These are phyloP conservation scores for Aspidoscelis tigris DNA, from an alignment of 2,113 vertebrate genomes.

Conservation along the genomic window DNA sequence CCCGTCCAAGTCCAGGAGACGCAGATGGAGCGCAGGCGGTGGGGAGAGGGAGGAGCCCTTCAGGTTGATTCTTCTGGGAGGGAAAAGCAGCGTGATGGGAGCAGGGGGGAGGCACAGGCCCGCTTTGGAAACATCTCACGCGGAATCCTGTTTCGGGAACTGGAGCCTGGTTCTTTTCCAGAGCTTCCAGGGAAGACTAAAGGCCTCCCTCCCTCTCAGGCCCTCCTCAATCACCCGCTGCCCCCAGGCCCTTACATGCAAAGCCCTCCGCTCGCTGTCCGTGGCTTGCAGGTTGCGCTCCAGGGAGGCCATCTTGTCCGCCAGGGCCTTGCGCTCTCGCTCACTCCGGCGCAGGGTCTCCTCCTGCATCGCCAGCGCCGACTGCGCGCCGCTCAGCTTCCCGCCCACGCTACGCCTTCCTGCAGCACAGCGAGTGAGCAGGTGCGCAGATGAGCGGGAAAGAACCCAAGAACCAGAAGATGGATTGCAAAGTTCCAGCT, in stretches of 20 bases:
- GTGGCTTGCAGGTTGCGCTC: conserved; percentile 79
- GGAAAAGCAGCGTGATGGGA: no score
- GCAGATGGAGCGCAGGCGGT: background rate
- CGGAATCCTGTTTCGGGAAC: background rate
- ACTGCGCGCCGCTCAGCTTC: conserved; percentile 80
- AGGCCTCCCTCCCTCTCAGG: no score
- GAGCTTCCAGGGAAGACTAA: background rate
- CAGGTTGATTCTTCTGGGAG: no score
- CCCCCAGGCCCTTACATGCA: conserved; percentile 76
- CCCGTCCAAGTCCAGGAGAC: conserved; percentile 20
- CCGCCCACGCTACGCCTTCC: conserved; percentile 76
- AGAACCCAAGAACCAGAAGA: background rate
- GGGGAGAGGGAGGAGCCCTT: no score
- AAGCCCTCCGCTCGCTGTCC: conserved; percentile 75
- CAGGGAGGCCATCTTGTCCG: conserved; percentile 79
- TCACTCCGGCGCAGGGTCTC: conserved; percentile 79
- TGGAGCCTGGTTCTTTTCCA: no score
- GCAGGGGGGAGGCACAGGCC: background rate
- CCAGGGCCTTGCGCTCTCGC: conserved; percentile 77
- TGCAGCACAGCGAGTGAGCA: conserved; percentile 23
- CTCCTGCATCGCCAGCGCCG: conserved; percentile 82
- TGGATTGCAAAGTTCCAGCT: no score
- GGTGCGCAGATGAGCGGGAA: accelerated
- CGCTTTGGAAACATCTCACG: no score
- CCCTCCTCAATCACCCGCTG: background rate